phyloP scores from a whole-genome alignment of 1,140 invertebrate genomes.

The Caenorhabditis brenneri region DNA sequence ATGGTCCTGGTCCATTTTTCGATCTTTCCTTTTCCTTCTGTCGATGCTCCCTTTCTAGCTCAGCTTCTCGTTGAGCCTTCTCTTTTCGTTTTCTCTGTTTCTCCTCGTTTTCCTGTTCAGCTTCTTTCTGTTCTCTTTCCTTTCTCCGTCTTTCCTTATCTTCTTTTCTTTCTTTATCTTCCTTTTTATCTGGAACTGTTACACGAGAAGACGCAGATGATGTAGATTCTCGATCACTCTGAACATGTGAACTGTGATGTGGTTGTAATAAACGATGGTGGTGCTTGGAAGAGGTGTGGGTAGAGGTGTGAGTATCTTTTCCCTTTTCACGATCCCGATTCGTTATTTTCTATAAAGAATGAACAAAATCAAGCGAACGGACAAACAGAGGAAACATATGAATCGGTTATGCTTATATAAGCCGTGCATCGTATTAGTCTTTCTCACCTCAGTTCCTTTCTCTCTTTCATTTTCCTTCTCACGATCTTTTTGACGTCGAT shows the following conservation, averaged over 20 bases:
- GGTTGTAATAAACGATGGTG: neutral
- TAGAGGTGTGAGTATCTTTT: neutral
- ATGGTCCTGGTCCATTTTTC: neutral
- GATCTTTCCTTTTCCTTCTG: neutral
- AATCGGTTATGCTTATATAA: neutral
- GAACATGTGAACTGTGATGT: neutral
- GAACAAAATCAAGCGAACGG: neutral
- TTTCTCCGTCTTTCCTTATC: neutral
- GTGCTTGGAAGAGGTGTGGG: neutral
- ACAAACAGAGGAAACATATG: neutral
- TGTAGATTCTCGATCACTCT: slow-evolving; percentile 8
- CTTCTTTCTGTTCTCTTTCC: neutral
- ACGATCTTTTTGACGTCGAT: neutral
- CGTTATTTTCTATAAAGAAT: neutral
- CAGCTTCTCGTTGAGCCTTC: neutral
- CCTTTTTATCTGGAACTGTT: neutral
- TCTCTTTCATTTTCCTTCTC: neutral
- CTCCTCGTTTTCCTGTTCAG: neutral
- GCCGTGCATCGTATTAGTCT: neutral
- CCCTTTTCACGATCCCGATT: neutral
- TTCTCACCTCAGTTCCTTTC: neutral
- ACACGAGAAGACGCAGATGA: neutral
- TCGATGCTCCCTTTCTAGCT: neutral
- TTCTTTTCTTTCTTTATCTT: neutral
- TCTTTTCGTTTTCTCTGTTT: neutral